Evolutionary conservation across 2,113 vertebrate species (phyloP).

Genomic region (Motacilla alba): DNA sequence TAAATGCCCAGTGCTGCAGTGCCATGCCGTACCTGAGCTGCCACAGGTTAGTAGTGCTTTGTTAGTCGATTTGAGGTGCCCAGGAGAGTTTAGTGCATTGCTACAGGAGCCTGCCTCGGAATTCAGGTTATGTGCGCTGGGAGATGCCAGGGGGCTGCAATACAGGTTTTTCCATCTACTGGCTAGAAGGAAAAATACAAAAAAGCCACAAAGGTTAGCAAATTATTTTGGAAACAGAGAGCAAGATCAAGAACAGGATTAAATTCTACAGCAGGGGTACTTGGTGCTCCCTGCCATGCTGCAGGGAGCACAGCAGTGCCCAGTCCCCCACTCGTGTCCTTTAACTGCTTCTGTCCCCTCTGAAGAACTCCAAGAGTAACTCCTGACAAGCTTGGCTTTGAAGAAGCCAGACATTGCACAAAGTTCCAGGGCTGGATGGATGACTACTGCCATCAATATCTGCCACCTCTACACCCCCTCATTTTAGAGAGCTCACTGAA

Average conservation of each 20-base stretch:
- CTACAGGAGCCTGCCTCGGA: conserved; percentile 78
- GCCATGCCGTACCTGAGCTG: conserved; percentile 92
- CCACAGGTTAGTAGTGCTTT: conserved; percentile 97
- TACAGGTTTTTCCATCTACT: conserved; percentile 92
- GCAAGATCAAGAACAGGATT: neutral
- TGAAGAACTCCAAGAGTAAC: neutral
- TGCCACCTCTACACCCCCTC: neutral
- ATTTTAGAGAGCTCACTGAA: neutral
- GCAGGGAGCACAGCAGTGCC: neutral
- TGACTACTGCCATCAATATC: neutral
- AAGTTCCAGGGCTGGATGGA: neutral
- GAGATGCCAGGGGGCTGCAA: conserved; percentile 81
- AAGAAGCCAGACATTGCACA: neutral
- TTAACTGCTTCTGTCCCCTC: neutral
- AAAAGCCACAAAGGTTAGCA: conserved; percentile 55
- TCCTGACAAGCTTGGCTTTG: neutral
- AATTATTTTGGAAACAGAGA: neutral
- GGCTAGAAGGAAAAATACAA: conserved; percentile 74
- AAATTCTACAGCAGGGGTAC: neutral
- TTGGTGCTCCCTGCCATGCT: neutral
- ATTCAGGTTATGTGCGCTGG: conserved; percentile 66
- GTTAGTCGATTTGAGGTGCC: conserved; percentile 96
- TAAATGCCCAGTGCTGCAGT: neutral
- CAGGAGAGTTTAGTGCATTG: conserved; percentile 86
- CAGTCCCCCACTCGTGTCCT: neutral